Evolutionary conservation across 2,888 invertebrate species (phyloP), one percentile per base, ranked within the genome.

Genomic region (Blastobasis lacticolella): DNA sequence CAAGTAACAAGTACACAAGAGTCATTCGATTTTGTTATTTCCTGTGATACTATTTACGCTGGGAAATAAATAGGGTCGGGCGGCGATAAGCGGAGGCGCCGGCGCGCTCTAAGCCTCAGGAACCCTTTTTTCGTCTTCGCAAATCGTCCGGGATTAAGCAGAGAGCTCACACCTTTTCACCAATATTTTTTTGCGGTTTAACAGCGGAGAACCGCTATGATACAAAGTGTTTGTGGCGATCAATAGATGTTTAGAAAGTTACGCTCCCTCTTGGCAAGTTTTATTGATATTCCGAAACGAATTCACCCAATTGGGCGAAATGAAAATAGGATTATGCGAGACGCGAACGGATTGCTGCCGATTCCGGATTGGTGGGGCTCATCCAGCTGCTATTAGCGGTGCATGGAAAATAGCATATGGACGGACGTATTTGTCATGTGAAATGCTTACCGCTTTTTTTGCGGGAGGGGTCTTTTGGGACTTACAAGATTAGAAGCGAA

Each of bases 61-160:
- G 62, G 66, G 63, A 75, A 79, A 82, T 81, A 83, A 81, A 81
- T 75, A 83, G 75, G 71, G 67, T 67, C 68, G 64, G 69, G 70
- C 63, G 65, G 61, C 71, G 80, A 81, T 79, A 82, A 80, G 75
- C 69, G 73, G 70, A 73, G 75, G 72, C 66, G 75, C 50, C 50
- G 54, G 63, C 73, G 60, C 66, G 67, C 64, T 70, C 71, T 78
- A 78, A 81, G 77, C 78, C 60, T 59, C 54, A 60, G 69, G 71
- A 82, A 83, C 85, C 86, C 83, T 81, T 86, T 86, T 85, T 83
- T 81, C 81, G 70, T 79, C 81, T 84, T 81, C 75, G 75, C 80
- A 85, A 87, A 87, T 87, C 81, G 84, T 81, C 80, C 73, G 65
- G 82, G 85, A 87, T 86, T 86, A 86, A 77, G 78, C 70, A 69